Base-by-base conservation (phyloP, 2,888 invertebrate species). In the Ectemnius lituratus region DNA sequence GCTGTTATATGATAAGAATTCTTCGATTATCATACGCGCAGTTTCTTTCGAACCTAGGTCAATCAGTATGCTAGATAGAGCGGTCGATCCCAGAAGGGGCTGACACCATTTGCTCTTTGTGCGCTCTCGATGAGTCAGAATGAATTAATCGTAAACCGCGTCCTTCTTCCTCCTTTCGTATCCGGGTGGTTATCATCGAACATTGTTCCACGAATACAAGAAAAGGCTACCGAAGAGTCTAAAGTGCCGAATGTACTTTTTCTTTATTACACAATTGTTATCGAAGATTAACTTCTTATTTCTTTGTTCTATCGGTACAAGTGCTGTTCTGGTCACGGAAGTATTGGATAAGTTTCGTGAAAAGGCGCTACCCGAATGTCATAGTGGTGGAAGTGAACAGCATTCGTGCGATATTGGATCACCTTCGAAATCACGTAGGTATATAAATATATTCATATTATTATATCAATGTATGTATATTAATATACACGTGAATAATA, bases 371-470 rank as follows among this genome's bases (percentile, higher is more conserved):
- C 75, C 89, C 90, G 3, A 77, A 84, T 20, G 87, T 86, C 20
- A 79, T 85, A 60, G 80, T 90, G 14, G 88, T 89, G 28, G 88
- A 88, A 73, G 80, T 84, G 66, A 88, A 84, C 75, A 87, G 82
- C 49, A 85, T 89, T 28, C 78, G 87, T 27, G 87, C 86, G 67
- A 89, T 88, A 58, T 70, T 90, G 70, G 90, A 90, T 64, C 88
- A 90, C 45, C 88, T 89, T 66, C 85, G 87, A 76, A 90, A 90
- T 82, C 90, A 90, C 81, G 90, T 87, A 77, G 79, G 83, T 81
- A 70, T 52, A 46, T 23, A 4, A 49, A 62, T 49, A n/a, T 18
- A 11, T 46, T 46, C 4, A n/a, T 8, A 18, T 6, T 62, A 18
- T 18, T 16, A 23, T 28, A 52, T 18, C 45, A 11, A 62, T 16